Evolutionary conservation across 2,888 invertebrate genomes (phyloP), one percentile per base, ranked within the genome.

Genomic region (Limnephilus marmoratus): DNA sequence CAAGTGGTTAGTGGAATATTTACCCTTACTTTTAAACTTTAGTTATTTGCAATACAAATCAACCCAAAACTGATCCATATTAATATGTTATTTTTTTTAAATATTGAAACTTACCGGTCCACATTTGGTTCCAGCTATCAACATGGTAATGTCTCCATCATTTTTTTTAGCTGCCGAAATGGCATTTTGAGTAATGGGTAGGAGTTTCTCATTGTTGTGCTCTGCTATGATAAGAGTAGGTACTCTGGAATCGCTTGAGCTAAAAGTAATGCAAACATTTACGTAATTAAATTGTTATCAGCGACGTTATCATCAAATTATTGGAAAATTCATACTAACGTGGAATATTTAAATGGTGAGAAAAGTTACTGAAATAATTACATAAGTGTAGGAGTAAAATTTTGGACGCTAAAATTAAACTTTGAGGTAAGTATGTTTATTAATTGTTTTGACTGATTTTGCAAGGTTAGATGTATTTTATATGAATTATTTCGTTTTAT

Each of bases 151-250:
- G 94, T 99, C 99, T 92, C 98, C 98, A 83, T 99, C 99, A 93
- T 99, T 97, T 94, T 97, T 98, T 94, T 97, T 97, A 0, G 99
- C 99, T 91, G 99, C 99, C 93, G 98, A 97, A 94, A 99, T 96
- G 0, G 99, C 97, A 96, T 99, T 99, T 94, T 98, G 97, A 0
- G 99, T 99, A 53, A 98, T 97, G 3, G 99, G 97, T 49, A 97
- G 96, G 31, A 99, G 95, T 12, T 96, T 97, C 94, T 98, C 98
- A 96, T 99, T 99, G 95, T 99, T 98, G 95, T 99, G 99, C 95
- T 99, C 99, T 1, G 99, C 99, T 94, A 99, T 97, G 0, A 99
- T 98, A 94, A 99, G 96, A 3, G 99, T n/a, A n/a, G n/a, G n/a
- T 99, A 95, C 99, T 99, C 95, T 98, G 98, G 94, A 98, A 96